Evolutionary conservation across 2,113 vertebrate species (phyloP).

Genomic region (Brachypodius melanocephalos): DNA sequence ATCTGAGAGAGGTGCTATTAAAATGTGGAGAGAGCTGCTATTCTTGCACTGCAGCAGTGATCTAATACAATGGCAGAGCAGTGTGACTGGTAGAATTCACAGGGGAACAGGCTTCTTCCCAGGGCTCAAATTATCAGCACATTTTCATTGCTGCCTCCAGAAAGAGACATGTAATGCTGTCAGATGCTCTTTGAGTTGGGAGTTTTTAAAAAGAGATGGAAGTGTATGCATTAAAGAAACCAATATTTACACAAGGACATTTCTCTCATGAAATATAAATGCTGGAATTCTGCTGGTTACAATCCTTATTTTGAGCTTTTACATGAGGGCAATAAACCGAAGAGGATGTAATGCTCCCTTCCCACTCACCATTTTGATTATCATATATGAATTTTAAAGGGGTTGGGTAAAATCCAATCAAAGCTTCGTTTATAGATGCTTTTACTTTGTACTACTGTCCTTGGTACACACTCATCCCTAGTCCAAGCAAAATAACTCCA

Average conservation of each 20-base stretch:
- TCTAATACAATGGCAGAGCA: conserved; percentile 62
- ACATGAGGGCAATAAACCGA: conserved; percentile 14
- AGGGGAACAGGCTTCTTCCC: conserved; percentile 55
- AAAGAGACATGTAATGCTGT: conserved; percentile 63
- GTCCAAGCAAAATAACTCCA: conserved; percentile 25
- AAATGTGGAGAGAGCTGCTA: conserved; percentile 35
- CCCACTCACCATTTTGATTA: conserved; percentile 17
- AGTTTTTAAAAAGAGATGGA: conserved; percentile 61
- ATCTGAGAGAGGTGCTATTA: conserved; percentile 28
- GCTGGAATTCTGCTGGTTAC: conserved; percentile 17
- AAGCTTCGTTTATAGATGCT: not conserved
- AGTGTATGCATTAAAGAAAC: conserved; percentile 31
- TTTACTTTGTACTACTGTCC: not conserved
- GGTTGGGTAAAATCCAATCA: not conserved
- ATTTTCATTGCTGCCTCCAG: conserved; percentile 60
- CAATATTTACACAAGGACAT: conserved; percentile 58
- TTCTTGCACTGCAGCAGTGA: conserved; percentile 51
- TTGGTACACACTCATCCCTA: not conserved
- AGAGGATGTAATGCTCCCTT: not conserved
- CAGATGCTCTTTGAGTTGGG: conserved; percentile 66
- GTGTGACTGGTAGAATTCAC: conserved; percentile 57
- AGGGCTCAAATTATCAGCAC: conserved; percentile 71
- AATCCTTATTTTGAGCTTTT: conserved; percentile 16
- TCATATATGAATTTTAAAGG: conserved; percentile 34
- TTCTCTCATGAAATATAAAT: conserved; percentile 47